Conservation (phyloP, 2,797 vertebrate genomes). For the Gouania willdenowi region DNA sequence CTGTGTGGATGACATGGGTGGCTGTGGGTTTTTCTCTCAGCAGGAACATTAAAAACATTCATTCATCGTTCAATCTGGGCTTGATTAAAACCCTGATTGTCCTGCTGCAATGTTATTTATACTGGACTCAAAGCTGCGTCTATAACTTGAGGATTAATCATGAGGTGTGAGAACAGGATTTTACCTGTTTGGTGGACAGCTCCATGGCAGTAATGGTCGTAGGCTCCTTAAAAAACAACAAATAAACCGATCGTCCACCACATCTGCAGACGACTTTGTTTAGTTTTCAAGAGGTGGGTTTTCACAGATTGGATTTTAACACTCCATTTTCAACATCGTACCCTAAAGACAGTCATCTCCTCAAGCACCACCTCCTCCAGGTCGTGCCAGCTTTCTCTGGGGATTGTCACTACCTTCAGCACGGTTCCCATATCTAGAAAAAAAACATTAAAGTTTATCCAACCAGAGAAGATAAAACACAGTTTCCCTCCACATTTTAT, state of each 20-base stretch:
- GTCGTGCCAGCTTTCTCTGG: slow-evolving; percentile 96
- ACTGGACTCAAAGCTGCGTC: slow-evolving; percentile 9
- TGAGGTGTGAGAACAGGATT: slow-evolving; percentile 8
- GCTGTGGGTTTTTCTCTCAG: slow-evolving; percentile 17
- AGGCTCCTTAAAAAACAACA: slow-evolving; percentile 82
- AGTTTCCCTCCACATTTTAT: not conserved
- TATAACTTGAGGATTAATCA: slow-evolving; percentile 12
- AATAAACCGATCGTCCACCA: slow-evolving; percentile 18
- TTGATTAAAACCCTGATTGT: no score
- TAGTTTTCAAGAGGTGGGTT: not conserved
- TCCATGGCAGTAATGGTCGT: slow-evolving; percentile 92
- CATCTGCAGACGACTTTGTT: not conserved
- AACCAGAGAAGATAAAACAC: no score
- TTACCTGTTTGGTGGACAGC: slow-evolving; percentile 96
- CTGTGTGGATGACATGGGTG: no score
- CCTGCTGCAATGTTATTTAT: no score
- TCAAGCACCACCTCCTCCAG: slow-evolving; percentile 97
- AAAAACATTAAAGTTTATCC: no score
- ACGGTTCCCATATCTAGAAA: slow-evolving; percentile 89
- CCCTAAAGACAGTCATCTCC: slow-evolving; percentile 96
- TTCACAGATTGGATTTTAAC: not conserved
- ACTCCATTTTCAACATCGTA: slow-evolving; percentile 40
- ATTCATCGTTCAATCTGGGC: slow-evolving; percentile 12
- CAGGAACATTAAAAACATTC: slow-evolving; percentile 12
- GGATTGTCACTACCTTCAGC: slow-evolving; percentile 97